Conservation (phyloP, 2,113 vertebrate species). For the Galemys pyrenaicus region DNA sequence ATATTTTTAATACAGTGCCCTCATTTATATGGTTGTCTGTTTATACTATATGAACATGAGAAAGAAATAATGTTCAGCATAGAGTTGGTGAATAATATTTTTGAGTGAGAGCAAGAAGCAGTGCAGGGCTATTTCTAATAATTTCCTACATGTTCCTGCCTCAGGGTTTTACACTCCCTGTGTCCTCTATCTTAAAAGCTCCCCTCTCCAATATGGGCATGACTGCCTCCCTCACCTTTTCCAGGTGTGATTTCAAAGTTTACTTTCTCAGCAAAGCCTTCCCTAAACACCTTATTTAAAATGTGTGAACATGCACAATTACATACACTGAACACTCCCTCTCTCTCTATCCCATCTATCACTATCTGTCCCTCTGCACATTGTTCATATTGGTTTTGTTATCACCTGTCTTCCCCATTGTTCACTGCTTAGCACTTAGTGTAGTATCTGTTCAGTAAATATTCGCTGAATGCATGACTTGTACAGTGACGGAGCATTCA, state of each 20-base stretch:
- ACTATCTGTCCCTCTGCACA: neutral
- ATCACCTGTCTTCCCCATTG: neutral
- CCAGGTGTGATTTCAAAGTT: neutral
- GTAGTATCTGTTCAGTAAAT: neutral
- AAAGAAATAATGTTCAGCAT: neutral
- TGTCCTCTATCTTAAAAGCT: neutral
- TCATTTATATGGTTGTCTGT: neutral
- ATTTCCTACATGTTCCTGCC: neutral
- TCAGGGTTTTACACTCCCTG: neutral
- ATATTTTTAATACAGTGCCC: neutral
- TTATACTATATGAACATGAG: neutral
- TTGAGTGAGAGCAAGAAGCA: neutral
- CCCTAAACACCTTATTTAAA: neutral
- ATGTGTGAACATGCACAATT: neutral
- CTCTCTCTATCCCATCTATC: neutral
- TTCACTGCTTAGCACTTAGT: neutral
- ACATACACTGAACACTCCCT: accelerated
- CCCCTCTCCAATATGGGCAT: neutral
- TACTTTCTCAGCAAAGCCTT: neutral
- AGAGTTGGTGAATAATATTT: neutral
- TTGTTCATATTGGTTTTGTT: neutral
- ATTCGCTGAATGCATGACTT: neutral
- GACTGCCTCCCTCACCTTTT: neutral
- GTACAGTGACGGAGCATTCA: neutral
- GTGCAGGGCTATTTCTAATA: neutral